phyloP scores from a whole-genome alignment of 2,113 vertebrate species.

The Psettodes erumei region DNA sequence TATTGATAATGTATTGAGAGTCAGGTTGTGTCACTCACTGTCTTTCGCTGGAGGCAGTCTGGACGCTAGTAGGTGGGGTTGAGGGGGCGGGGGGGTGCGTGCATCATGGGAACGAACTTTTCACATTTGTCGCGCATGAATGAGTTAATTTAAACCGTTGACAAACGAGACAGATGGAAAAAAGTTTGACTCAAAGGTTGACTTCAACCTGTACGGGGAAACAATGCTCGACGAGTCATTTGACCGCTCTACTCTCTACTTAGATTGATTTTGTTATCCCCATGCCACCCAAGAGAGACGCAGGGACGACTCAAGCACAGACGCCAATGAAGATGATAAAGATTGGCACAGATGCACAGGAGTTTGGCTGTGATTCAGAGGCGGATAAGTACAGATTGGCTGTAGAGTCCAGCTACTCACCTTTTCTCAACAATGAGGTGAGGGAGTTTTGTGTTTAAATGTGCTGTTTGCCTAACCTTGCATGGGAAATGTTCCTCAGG shows the following conservation, averaged over 20 bases:
- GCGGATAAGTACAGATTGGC: conserved; percentile 67
- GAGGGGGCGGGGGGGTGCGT: conserved; percentile 25
- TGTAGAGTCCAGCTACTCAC: conserved; percentile 64
- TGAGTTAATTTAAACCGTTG: neutral
- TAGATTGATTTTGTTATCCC: conserved; percentile 17
- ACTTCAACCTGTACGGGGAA: neutral
- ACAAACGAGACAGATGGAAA: neutral
- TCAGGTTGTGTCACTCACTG: conserved; percentile 18
- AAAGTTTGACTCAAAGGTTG: conserved; percentile 56
- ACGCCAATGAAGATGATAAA: conserved; percentile 74
- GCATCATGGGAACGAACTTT: conserved; percentile 50
- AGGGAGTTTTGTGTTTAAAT: neutral
- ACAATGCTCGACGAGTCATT: neutral
- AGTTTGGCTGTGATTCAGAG: conserved; percentile 58
- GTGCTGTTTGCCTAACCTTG: neutral
- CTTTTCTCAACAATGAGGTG: conserved; percentile 67
- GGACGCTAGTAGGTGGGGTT: conserved; percentile 42
- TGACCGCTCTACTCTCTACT: neutral
- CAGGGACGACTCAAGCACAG: conserved; percentile 32
- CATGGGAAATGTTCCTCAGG: neutral
- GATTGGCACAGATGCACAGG: conserved; percentile 54
- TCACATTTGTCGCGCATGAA: neutral
- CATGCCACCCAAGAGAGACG: conserved; percentile 79
- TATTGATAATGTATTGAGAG: neutral
- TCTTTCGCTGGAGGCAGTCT: conserved; percentile 41